A percentile compares a stretch with the other conserved stretches of the same genome.
Conservation (phyloP, 1,140 invertebrate species). For the Penaeus vannamei region DNA sequence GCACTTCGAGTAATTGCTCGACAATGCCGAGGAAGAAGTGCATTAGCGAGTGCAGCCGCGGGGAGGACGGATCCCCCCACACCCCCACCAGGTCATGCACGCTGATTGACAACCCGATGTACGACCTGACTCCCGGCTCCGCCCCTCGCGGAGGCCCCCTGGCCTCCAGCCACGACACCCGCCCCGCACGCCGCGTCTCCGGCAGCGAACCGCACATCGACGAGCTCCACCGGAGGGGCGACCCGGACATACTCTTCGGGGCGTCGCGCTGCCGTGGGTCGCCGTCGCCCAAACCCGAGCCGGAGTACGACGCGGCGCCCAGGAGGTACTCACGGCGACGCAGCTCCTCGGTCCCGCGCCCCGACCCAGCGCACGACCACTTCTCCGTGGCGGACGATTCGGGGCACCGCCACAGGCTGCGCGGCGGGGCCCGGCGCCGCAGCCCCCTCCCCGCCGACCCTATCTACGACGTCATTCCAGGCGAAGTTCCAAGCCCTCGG, state of each 20-base stretch:
- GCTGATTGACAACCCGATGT: slow-evolving; percentile 56
- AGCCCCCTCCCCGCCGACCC: slow-evolving; percentile 7
- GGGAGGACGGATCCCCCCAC: neutral
- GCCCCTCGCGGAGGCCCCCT: neutral
- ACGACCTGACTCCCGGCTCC: slow-evolving; percentile 41
- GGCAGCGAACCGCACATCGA: too few species aligned
- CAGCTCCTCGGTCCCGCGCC: neutral
- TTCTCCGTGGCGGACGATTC: neutral
- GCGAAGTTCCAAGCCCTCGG: neutral
- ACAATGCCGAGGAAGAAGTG: slow-evolving; percentile 38
- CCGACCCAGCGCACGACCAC: neutral
- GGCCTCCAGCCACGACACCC: too few species aligned
- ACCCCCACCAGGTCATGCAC: slow-evolving; percentile 32
- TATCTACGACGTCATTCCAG: slow-evolving; percentile 52
- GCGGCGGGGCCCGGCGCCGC: too few species aligned
- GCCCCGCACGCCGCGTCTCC: too few species aligned
- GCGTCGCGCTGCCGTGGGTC: neutral
- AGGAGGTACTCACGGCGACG: neutral
- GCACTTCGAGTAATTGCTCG: slow-evolving; percentile 54
- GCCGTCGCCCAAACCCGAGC: neutral
- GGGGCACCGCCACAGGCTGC: too few species aligned
- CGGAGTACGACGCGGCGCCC: slow-evolving; percentile 27
- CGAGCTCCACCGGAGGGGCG: too few species aligned
- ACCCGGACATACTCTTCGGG: too few species aligned
- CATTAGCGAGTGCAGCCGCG: neutral